These are phyloP conservation scores for Drosophila yooni DNA, from an alignment of 2,888 invertebrate genomes.

Conservation along the genomic window DNA sequence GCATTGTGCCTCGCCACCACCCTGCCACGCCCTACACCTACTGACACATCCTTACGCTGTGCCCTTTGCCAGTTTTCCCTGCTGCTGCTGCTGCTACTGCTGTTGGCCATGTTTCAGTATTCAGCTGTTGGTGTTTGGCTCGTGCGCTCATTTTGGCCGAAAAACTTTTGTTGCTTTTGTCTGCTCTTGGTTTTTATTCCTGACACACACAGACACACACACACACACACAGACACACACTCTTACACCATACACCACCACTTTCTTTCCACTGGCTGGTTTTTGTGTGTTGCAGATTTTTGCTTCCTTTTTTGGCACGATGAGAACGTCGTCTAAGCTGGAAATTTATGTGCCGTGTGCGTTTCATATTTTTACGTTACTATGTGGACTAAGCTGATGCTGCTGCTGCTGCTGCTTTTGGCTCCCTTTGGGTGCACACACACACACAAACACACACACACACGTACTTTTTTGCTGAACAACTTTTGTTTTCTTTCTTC, in stretches of 20 bases:
- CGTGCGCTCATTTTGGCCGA: conserved; percentile 55
- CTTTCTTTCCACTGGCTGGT: conserved; percentile 33
- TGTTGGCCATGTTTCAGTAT: conserved; percentile 24
- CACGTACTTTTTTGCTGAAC: not conserved
- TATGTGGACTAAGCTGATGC: conserved; percentile 56
- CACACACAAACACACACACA: conserved; percentile 5
- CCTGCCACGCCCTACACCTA: not conserved
- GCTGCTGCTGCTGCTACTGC: conserved; percentile 2
- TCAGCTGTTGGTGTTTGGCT: conserved; percentile 64
- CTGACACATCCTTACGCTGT: not conserved
- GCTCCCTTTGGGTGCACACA: conserved; percentile 26
- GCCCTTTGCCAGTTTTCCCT: not conserved
- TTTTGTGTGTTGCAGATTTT: conserved; percentile 54
- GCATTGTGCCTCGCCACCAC: conserved; percentile 64
- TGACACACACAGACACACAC: conserved; percentile 36
- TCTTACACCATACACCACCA: not conserved
- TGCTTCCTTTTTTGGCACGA: conserved; percentile 52
- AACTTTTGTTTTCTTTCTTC: conserved; percentile 19
- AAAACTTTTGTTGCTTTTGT: conserved; percentile 62
- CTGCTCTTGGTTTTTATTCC: conserved; percentile 59
- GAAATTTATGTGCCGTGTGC: conserved; percentile 77
- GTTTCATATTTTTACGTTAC: conserved; percentile 74
- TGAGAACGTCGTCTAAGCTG: conserved; percentile 65
- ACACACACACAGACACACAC: conserved; percentile 43
- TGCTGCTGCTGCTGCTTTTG: conserved; percentile 31